Evolutionary conservation across 2,888 invertebrate genomes (phyloP), one percentile per base, ranked within the genome.

Genomic region (Limnephilus auricula): DNA sequence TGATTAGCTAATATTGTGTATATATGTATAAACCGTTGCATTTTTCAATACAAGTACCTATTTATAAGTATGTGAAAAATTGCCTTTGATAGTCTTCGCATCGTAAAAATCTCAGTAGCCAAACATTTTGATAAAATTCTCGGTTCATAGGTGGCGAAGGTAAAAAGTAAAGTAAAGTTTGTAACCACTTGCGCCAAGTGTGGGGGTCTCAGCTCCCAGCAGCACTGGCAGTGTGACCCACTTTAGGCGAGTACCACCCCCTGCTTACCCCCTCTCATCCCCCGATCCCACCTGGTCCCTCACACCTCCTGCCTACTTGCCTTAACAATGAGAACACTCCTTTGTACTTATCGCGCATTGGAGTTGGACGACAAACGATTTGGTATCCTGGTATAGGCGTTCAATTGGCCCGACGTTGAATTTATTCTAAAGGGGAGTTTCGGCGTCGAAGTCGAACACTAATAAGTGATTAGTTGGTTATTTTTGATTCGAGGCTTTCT

Each of bases 321-420:
- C 37, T 25, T 31, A 32, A 83, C 83, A 83, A 25, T 83, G 84
- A 12, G 34, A 84, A 84, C 84, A 25, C n/a, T 84, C 84, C 87
- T 65, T 65, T 65, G 18, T 65, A 31, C 87, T 65, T 65, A 32
- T 78, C 87, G 65, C 34, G 87, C 87, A 65, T 78, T 78, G 87
- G 34, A n/a, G 65, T 87, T 87, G 78, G 87, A 87, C 85, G 40
- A 85, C 85, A 50, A 87, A 78, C 87, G 78, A 37, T 65, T 87
- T 37, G 10, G 87, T 78, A 78, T 87, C 87, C 87, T 87, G 78
- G 65, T 78, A 87, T 65, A 78, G 65, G 32, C 78, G 18, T 87
- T 87, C 18, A 84, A 37, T 84, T 40, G 15, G 32, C 80, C 2
- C 31, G 18, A 15, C 31, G 18, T 32, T 25, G 32, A 82, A 32